Base-by-base conservation (phyloP, 2,797 vertebrate genomes). In the Brachyalestes nurse region DNA sequence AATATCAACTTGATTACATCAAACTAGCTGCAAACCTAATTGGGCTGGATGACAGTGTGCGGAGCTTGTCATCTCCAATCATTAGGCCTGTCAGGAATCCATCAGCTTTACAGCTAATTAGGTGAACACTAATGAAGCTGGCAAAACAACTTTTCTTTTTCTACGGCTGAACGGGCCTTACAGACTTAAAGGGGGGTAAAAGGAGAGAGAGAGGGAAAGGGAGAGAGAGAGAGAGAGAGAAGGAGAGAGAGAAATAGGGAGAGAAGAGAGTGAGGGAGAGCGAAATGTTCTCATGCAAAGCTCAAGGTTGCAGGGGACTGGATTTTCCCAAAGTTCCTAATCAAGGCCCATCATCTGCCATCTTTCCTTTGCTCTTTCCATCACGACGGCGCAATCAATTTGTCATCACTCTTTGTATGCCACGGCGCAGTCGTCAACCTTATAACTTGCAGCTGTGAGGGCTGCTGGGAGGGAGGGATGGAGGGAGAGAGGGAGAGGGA, bases 101-200 rank as follows among this genome's bases (percentile, higher is more conserved):
- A 97, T 98, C 97, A 98, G 96, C 95, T 94, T 96, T 96, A 96
- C 95, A 94, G 96, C 97, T 99, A 98, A 99, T 99, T 98, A 99
- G 97, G 95, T 96, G 96, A 97, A 96, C 96, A 96, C 97, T 99
- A 98, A 99, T 98, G 97, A 99, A 97, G 97, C 97, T 97, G 96
- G 97, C 96, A 98, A 97, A 98, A 97, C 97, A 97, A 97, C 96
- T 97, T 96, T 96, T 96, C 96, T 96, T 96, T 97, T 96, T 95
- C 95, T 95, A 96, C 94, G 95, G 95, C 95, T 96, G 95, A 96
- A 94, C 92, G 93, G 95, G 95, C 96, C 95, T 96, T 95, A 95
- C 93, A 92, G 92, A 94, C 92, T 91, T 90, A 91, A 92, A 88
- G 89, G 89, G 91, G 83, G 60, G 49, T n/a, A n/a, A n/a, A n/a